These are phyloP conservation scores for Ricordea florida DNA, from an alignment of 92 coral and sea anemone genomes.

Conservation along the genomic window DNA sequence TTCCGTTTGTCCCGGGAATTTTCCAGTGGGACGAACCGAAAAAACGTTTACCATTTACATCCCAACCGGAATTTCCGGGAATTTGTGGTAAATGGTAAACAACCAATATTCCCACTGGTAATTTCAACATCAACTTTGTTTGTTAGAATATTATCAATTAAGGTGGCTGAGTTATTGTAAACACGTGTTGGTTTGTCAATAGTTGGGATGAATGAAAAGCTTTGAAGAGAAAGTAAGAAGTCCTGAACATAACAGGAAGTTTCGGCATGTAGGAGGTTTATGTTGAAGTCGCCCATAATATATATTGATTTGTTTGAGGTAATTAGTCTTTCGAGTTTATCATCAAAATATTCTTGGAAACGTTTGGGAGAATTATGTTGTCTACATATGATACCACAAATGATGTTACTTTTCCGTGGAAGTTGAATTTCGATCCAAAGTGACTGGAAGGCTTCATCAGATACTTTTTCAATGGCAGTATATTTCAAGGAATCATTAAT, in stretches of 20 bases:
- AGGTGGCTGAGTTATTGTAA: constrained; percentile 41
- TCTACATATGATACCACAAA: constrained; percentile 28
- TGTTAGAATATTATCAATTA: constrained; percentile 63
- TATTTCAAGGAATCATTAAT: constrained; percentile 22
- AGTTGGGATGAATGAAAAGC: constrained; percentile 45
- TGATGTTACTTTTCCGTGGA: constrained; percentile 25
- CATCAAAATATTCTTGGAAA: constrained; percentile 41
- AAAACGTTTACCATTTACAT: no score
- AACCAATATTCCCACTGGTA: no score
- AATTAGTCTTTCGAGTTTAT: constrained; percentile 13
- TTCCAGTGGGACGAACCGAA: no score
- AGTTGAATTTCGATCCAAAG: constrained; percentile 57
- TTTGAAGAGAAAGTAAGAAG: constrained; percentile 37
- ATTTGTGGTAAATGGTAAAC: no score
- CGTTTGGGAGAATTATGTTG: constrained; percentile 48
- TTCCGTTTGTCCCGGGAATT: no score
- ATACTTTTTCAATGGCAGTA: constrained; percentile 16
- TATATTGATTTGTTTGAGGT: constrained; percentile 23
- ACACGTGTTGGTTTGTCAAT: constrained; percentile 59
- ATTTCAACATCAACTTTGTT: no score
- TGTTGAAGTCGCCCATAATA: constrained; percentile 37
- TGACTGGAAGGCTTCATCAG: constrained; percentile 50
- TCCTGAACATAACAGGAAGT: constrained; percentile 27
- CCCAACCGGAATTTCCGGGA: no score
- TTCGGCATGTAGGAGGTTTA: constrained; percentile 22